Conservation (phyloP, 2,113 vertebrate species). For the Cynoglossus semilaevis region DNA sequence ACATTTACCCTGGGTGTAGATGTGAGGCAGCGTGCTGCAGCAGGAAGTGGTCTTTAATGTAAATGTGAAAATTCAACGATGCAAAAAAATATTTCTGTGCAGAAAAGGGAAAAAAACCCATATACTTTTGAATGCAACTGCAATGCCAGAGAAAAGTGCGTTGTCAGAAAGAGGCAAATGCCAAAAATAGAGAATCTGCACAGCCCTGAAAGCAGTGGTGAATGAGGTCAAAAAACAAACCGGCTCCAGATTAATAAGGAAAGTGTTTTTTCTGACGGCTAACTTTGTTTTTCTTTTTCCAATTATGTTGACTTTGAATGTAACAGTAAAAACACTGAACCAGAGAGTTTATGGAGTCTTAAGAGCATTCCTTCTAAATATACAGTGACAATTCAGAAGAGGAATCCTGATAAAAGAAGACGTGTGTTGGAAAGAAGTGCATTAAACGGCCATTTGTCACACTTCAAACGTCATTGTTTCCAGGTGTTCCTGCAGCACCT, state of each 20-base stretch:
- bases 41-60: not conserved
- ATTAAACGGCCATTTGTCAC: not conserved
- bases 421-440: not conserved
- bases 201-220: no score
- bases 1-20: constrained; percentile 18
- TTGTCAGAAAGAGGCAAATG: no score
- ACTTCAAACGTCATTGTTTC: not conserved
- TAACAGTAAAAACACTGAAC: not conserved
- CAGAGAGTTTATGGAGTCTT: not conserved
- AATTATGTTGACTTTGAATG: no score
- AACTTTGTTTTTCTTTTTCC: no score
- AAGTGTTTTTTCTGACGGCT: no score
- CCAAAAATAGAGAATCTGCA: no score
- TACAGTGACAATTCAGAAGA: not conserved
- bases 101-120: no score
- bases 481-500: not conserved
- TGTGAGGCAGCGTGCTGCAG: not conserved
- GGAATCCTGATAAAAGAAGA: not conserved
- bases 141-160: no score
- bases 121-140: no score
- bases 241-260: no score
- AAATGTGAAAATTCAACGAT: not conserved
- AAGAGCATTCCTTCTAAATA: not conserved
- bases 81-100: no score
- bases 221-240: no score